phyloP scores from a whole-genome alignment of 2,113 vertebrate genomes.

The Sphaerodactylus townsendi region DNA sequence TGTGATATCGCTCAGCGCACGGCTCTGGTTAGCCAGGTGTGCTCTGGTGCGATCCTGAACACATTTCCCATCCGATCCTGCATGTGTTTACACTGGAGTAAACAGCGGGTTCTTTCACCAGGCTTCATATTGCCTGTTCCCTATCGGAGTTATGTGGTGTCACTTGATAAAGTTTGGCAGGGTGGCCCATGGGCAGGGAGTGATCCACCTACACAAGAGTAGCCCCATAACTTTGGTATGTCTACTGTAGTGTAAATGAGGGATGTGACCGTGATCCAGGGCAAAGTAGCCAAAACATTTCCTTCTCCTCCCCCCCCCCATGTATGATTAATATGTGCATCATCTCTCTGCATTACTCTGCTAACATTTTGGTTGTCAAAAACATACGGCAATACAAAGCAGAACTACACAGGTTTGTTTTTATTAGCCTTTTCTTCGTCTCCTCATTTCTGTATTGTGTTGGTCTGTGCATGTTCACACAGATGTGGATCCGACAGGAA shows the following conservation, averaged over 20 bases:
- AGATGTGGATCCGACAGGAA: too few relatives aligned
- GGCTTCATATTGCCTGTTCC: background rate
- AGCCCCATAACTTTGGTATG: background rate
- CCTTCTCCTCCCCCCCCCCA: background rate
- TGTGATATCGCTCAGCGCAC: background rate
- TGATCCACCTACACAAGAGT: background rate
- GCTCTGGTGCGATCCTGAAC: background rate
- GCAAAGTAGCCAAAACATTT: background rate
- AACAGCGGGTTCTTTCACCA: background rate
- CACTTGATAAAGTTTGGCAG: too few relatives aligned
- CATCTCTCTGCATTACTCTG: slow-evolving; percentile 28
- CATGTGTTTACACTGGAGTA: background rate
- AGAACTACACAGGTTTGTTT: too few relatives aligned
- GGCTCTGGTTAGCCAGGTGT: background rate
- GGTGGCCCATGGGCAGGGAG: background rate
- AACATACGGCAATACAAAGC: too few relatives aligned
- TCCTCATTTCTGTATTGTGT: too few relatives aligned
- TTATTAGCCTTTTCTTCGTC: too few relatives aligned
- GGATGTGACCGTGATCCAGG: background rate
- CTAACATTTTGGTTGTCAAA: too few relatives aligned
- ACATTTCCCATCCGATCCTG: background rate
- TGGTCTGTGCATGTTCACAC: too few relatives aligned
- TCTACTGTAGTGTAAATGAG: background rate
- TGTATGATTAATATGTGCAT: slow-evolving; percentile 20
- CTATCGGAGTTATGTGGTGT: background rate